Percentiles rank a stretch among this genome's conserved stretches.
Conservation (phyloP, 2,113 vertebrate species). For the Paramisgurnus dabryanus region DNA sequence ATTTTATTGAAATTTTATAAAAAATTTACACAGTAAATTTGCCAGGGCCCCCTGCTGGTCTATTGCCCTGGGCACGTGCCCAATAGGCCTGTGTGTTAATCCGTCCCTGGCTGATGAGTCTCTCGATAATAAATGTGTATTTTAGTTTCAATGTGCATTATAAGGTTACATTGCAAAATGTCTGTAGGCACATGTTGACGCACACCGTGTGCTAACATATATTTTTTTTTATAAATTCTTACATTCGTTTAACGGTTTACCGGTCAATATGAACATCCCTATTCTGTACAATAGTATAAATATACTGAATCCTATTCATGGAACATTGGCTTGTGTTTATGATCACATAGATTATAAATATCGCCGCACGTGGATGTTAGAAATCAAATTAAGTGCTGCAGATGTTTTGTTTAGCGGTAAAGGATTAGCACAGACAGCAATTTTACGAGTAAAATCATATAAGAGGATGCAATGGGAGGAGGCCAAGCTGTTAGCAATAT, state of each 20-base stretch:
- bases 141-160: not conserved
- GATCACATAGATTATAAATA: not conserved
- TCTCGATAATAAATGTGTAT: slow-evolving; percentile 14
- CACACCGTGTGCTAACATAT: no score
- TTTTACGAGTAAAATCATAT: slow-evolving; percentile 12
- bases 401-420: not conserved
- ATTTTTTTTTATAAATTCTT: no score
- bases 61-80: no score
- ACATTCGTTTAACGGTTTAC: no score
- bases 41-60: no score
- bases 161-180: not conserved
- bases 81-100: no score
- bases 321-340: not conserved
- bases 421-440: not conserved
- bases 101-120: no score
- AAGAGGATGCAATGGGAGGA: not conserved
- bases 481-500: slow-evolving; percentile 7
- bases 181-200: not conserved
- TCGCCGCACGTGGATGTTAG: not conserved
- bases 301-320: not conserved
- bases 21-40: no score
- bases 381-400: not conserved
- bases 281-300: no score
- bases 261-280: no score
- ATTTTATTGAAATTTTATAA: no score